Base-by-base conservation (phyloP, 35 echinoderm and acorn worm species). In the Eucidaris tribuloides region DNA sequence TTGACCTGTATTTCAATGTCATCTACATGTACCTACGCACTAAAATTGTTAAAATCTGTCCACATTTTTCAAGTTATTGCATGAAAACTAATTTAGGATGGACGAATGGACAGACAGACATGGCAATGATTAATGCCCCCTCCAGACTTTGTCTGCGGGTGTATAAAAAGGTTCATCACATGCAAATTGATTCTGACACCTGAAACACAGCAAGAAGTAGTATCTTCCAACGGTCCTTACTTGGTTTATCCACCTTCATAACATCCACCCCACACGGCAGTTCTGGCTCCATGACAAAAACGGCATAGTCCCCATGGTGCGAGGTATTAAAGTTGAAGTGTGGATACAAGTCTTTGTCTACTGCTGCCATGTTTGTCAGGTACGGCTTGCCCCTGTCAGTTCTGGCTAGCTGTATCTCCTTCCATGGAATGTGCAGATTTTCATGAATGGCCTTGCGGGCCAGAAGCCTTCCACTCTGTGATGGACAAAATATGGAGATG, bases 351-450 rank as follows among this genome's bases (percentile, higher is more conserved):
- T 81, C 52, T 17, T 78, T 81, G 63, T 85, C 60, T 13, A 61
- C 59, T 22, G 44, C 43, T 27, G 49, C 62, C 0, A 48, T 60
- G 58, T 87, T 82, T 19, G 41, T 41, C 2, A 99, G 79, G 68
- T 89, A 79, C 7, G 96, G 96, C 74, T 99, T 99, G 54, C 96
- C 96, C 82, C 70, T 99, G 2, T 99, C 96, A 42, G 96, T 99
- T 56, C 96, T 82, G 3, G 77, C 85, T 35, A 99, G 74, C 11
- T 68, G 90, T 44, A 99, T 86, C 3, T 88, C 86, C 23, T 88
- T 42, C 96, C 96, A 99, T 50, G 91, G 70, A 14, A 90, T 70
- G 3, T 82, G 27, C 37, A 93, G 56, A 19, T 62, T 13, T 30
- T 99, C 90, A 61, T 87, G 44, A n/a, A 99, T 87, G 18, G 89